Evolutionary conservation across 2,797 vertebrate genomes (phyloP).

Genomic region (Premnoplex brunnescens): DNA sequence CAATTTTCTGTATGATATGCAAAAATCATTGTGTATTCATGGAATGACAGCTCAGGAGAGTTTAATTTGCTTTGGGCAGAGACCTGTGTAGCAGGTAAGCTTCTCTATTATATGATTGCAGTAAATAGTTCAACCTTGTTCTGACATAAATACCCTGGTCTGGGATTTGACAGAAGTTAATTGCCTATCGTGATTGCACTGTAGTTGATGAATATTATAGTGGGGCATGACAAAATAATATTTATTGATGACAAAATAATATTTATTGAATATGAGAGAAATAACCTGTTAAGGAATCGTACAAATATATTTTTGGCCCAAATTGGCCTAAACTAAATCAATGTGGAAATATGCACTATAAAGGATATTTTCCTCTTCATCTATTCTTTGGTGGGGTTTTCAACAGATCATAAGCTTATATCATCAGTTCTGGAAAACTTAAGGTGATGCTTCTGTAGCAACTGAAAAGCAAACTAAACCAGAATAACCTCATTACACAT

Average conservation of each 20-base stretch:
- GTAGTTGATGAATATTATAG: background rate
- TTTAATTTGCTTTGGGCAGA: slow-evolving; percentile 62
- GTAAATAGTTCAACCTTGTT: slow-evolving; percentile 61
- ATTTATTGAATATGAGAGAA: slow-evolving; percentile 33
- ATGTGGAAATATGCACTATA: background rate
- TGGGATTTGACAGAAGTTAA: slow-evolving; percentile 68
- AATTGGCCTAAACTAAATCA: background rate
- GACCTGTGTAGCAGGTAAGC: slow-evolving; percentile 37
- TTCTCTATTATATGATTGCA: slow-evolving; percentile 51
- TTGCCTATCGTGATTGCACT: slow-evolving; percentile 49
- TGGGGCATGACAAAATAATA: background rate
- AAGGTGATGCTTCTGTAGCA: background rate
- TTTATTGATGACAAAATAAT: slow-evolving; percentile 28
- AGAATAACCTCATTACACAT: background rate
- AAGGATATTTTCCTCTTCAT: background rate
- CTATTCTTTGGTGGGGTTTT: background rate
- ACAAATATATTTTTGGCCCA: background rate
- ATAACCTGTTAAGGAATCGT: background rate
- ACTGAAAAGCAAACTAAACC: background rate
- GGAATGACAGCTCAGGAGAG: slow-evolving; percentile 31
- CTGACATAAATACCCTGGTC: slow-evolving; percentile 42
- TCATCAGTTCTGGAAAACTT: background rate
- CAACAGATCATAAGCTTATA: background rate
- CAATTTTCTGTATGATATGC: slow-evolving; percentile 47
- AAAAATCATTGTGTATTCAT: slow-evolving; percentile 45